A percentile compares a stretch with the other conserved stretches of the same genome.
Evolutionary conservation across 2,888 invertebrate species (phyloP).

Genomic region (Chrysolina oricalcia): DNA sequence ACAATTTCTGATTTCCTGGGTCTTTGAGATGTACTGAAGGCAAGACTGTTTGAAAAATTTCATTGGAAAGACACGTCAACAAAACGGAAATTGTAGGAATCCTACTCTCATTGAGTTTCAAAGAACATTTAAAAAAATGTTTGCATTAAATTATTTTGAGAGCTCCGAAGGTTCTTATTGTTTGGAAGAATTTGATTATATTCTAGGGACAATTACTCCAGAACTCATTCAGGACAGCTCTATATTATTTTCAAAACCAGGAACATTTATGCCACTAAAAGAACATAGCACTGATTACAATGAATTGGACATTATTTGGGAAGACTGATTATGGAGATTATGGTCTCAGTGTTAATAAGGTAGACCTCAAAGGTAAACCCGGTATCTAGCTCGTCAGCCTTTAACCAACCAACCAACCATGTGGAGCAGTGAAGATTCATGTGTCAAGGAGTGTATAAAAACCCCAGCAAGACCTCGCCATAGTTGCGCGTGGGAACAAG

Average conservation of each 20-base stretch:
- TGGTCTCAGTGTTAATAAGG: no score
- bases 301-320: no score
- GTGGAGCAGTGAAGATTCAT: no score
- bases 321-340: no score
- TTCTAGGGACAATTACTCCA: conserved; percentile 18
- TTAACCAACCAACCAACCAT: no score
- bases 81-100: conserved; percentile 29
- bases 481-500: no score
- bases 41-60: conserved; percentile 47
- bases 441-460: no score
- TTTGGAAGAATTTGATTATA: conserved; percentile 22
- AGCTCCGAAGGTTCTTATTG: conserved; percentile 25
- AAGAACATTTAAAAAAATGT: conserved; percentile 21
- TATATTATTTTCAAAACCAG: conserved; percentile 11
- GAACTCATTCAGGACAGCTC: conserved; percentile 20
- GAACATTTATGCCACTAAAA: conserved; percentile 10
- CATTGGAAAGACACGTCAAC: conserved; percentile 17
- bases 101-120: conserved; percentile 27
- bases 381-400: no score
- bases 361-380: no score
- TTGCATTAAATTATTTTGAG: conserved; percentile 23
- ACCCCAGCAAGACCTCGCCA: no score
- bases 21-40: conserved; percentile 40
- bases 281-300: conserved; percentile 22
- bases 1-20: conserved; percentile 30